phyloP scores from a whole-genome alignment of 2,113 vertebrate genomes.

The Argyrosomus japonicus region DNA sequence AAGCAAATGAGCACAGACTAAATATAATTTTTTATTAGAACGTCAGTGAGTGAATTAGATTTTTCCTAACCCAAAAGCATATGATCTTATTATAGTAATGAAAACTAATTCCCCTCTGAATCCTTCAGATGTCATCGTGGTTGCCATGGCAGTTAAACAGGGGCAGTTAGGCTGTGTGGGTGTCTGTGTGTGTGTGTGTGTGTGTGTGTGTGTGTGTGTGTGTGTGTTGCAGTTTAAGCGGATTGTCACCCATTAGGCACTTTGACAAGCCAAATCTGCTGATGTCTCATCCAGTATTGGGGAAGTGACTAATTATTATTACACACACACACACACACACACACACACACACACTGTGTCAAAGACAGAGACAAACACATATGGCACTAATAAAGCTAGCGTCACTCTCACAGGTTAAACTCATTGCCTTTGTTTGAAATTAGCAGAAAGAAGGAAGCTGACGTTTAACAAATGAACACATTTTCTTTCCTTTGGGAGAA shows the following conservation, averaged over 20 bases:
- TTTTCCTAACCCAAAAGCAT: conserved; percentile 31
- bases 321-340: not conserved
- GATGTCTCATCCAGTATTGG: conserved; percentile 25
- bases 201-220: not conserved
- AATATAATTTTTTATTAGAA: conserved; percentile 12
- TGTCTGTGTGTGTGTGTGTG: not conserved
- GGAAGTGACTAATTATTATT: conserved; percentile 55
- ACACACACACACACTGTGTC: not conserved
- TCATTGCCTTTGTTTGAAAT: not conserved
- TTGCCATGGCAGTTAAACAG: conserved; percentile 66
- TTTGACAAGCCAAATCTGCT: conserved; percentile 63
- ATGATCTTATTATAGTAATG: conserved; percentile 38
- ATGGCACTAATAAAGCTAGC: not conserved
- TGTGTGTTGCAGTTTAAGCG: conserved; percentile 53
- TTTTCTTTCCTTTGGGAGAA: conserved; percentile 10
- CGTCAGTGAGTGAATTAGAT: conserved; percentile 7
- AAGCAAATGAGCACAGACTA: not conserved
- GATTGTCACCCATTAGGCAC: conserved; percentile 74
- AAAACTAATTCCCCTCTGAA: conserved; percentile 37
- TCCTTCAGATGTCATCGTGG: conserved; percentile 51
- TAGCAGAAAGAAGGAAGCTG: not conserved
- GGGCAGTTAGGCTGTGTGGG: not conserved
- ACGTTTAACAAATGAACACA: not conserved
- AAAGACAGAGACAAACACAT: conserved; percentile 15
- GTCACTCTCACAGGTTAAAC: conserved; percentile 18